Percentiles rank a stretch among this genome's conserved stretches.
Evolutionary conservation across 2,113 vertebrate genomes (phyloP).

Genomic region (Anseranas semipalmata): DNA sequence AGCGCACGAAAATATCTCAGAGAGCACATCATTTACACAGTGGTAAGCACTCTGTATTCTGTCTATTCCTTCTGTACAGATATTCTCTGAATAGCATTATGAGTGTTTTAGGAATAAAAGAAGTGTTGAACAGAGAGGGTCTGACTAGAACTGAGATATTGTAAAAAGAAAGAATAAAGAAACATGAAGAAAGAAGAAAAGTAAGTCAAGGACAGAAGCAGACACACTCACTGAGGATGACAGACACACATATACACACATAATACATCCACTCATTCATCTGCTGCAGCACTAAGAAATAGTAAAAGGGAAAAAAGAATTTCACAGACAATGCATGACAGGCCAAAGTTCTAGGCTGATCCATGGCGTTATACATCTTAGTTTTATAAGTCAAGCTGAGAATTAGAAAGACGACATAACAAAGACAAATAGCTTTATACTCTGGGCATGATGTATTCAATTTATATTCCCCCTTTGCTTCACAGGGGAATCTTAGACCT

Average conservation of each 20-base stretch:
- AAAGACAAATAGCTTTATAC: conserved; percentile 66
- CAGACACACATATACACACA: conserved; percentile 53
- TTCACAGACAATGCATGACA: conserved; percentile 63
- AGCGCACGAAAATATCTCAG: conserved; percentile 53
- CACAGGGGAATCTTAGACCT: conserved; percentile 5
- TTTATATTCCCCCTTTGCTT: conserved; percentile 42
- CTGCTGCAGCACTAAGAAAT: conserved; percentile 17
- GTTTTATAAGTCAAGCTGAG: conserved; percentile 72
- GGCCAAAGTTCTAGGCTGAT: conserved; percentile 81
- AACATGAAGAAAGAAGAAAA: conserved; percentile 70
- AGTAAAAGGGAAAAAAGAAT: conserved; percentile 63
- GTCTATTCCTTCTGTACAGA: conserved; percentile 63
- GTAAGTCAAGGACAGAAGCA: conserved; percentile 81
- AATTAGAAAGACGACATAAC: conserved; percentile 63
- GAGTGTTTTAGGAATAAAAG: conserved; percentile 78
- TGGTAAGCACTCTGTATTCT: conserved; percentile 63
- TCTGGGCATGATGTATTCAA: conserved; percentile 12
- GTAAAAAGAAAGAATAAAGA: conserved; percentile 73
- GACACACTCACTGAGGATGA: conserved; percentile 63
- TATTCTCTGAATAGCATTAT: conserved; percentile 77
- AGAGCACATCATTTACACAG: conserved; percentile 56
- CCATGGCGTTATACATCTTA: conserved; percentile 52
- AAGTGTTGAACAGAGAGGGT: conserved; percentile 73
- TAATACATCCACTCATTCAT: conserved; percentile 71
- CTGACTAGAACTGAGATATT: conserved; percentile 77